Evolutionary conservation across 2,797 vertebrate species (phyloP).

Genomic region (Lithobates sylvaticus): DNA sequence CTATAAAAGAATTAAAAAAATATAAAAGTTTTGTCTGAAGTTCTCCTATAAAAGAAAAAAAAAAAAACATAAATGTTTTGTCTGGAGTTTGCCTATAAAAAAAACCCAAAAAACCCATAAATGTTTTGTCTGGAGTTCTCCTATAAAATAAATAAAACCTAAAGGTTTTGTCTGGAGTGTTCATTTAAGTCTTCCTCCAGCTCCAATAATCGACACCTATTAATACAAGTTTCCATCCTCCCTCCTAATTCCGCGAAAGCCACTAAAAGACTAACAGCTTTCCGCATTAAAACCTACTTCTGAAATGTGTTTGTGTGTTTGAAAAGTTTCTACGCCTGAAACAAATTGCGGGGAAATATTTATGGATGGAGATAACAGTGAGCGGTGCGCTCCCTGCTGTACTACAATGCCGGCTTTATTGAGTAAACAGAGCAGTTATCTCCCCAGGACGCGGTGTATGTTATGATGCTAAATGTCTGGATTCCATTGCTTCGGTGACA

Average conservation of each 20-base stretch:
- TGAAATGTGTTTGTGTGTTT: slow-evolving; percentile 18
- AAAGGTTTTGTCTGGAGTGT: no score
- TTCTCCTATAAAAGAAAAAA: no score
- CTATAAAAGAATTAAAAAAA: no score
- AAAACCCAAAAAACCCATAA: no score
- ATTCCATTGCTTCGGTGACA: slow-evolving; percentile 18
- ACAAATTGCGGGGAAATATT: slow-evolving; percentile 43
- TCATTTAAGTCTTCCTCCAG: no score
- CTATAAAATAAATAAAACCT: no score
- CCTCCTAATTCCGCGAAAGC: background rate
- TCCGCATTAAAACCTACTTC: slow-evolving; percentile 8
- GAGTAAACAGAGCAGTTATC: slow-evolving; percentile 51
- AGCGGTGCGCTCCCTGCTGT: background rate
- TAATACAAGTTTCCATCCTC: background rate
- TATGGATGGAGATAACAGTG: slow-evolving; percentile 31
- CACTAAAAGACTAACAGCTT: slow-evolving; percentile 2
- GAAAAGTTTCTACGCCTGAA: slow-evolving; percentile 12
- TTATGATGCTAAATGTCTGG: slow-evolving; percentile 33
- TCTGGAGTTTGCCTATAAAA: no score
- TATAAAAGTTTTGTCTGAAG: no score
- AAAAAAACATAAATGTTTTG: no score
- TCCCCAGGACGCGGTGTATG: slow-evolving; percentile 28
- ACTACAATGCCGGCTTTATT: slow-evolving; percentile 44
- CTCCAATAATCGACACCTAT: no score
- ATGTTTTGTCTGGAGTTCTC: no score